Conservation (phyloP, 2,888 invertebrate species). For the Coleophora deauratella region DNA sequence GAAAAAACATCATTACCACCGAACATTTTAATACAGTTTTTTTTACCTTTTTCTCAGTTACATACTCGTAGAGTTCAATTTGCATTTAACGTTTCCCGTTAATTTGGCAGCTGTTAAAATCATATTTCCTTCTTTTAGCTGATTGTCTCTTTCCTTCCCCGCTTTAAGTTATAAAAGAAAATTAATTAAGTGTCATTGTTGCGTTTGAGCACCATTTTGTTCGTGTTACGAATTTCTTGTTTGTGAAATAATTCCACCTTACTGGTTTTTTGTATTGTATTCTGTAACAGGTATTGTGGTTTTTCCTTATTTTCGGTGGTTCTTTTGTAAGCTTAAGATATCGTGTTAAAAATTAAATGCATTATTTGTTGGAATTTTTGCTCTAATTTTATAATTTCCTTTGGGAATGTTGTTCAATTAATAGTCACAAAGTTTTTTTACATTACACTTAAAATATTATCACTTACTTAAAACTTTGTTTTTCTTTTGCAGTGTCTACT, state of each 20-base stretch:
- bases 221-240: conserved; percentile 25
- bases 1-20: too few relatives aligned
- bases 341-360: too few relatives aligned
- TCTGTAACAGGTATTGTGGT: conserved; percentile 17
- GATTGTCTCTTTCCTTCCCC: conserved; percentile 38
- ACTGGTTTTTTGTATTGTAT: not conserved
- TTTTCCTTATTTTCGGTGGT: conserved; percentile 14
- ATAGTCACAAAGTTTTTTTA: too few relatives aligned
- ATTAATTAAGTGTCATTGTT: conserved; percentile 62
- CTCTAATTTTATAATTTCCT: too few relatives aligned
- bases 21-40: too few relatives aligned
- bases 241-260: too few relatives aligned
- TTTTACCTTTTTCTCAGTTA: not conserved
- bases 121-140: conserved; percentile 46
- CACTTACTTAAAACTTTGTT: too few relatives aligned
- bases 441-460: too few relatives aligned
- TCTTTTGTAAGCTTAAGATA: too few relatives aligned
- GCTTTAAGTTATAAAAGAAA: conserved; percentile 54
- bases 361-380: too few relatives aligned
- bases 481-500: too few relatives aligned
- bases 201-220: conserved; percentile 41
- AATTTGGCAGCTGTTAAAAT: conserved; percentile 41
- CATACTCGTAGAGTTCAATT: conserved; percentile 12
- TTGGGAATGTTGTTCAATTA: too few relatives aligned
- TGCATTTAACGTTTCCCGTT: conserved; percentile 20